Evolutionary conservation across 2,113 vertebrate genomes (phyloP), one percentile per base, ranked within the genome.

Genomic region (Chunga burmeisteri): DNA sequence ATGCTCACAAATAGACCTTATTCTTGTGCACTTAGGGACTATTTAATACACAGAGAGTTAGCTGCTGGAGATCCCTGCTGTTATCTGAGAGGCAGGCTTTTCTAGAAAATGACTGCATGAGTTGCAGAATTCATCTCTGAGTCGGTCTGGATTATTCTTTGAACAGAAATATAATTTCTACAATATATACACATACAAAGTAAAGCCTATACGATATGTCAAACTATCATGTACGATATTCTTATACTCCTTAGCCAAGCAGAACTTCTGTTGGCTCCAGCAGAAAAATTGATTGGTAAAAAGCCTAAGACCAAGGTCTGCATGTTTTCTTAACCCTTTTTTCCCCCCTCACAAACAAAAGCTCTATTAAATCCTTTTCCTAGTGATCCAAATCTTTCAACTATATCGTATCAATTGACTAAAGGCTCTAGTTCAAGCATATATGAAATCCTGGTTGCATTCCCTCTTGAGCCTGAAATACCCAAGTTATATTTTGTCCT

Each of bases 341-440:
- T 1, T 0, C 1, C 30, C 17, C 63, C 3, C 11, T 11, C n/a
- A 32, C 8, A 71, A 55, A 77, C 7, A 49, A 67, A 61, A 65
- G 11, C 8, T 50, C 38, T 87, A 53, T 30, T 70, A 79, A 81
- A 82, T 46, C 11, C 10, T 86, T 66, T 68, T 47, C n/a, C 6
- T 58, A 36, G 15, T 6, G 30, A 42, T 74, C 16, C 22, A 83
- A 49, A 88, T 18, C 14, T 61, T 84, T 58, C 32, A 79, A 7
- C 2, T 49, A 9, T 22, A 36, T 30, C 34, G 86, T 47, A 72
- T 11, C 46, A 92, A 73, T 10, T 22, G 17, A 80, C 14, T 66
- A 46, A 93, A 79, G 90, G 34, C 26, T 61, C 16, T 25, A 42
- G 20, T 34, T 65, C 15, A 77, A 82, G 47, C 6, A 14, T 16